Evolutionary conservation across 2,888 invertebrate genomes (phyloP).

Genomic region (Hemistola chrysoprasaria): DNA sequence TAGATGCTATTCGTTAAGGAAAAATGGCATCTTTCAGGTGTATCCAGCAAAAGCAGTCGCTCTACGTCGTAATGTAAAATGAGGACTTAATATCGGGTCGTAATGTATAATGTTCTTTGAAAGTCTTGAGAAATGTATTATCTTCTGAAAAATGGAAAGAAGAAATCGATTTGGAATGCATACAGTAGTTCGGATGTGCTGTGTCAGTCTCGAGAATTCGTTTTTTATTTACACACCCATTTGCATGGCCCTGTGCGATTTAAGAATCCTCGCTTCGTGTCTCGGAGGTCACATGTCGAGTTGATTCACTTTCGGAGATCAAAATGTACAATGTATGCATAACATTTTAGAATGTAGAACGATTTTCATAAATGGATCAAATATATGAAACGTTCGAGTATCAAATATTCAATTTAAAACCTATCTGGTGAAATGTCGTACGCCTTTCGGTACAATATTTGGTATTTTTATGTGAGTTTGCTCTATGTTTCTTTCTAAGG

Average conservation of each 20-base stretch:
- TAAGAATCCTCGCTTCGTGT: neutral
- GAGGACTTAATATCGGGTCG: slow-evolving; percentile 3
- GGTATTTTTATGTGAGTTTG: no score
- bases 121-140: neutral
- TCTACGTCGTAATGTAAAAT: slow-evolving; percentile 9
- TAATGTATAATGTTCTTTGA: neutral
- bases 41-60: slow-evolving; percentile 17
- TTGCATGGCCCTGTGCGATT: slow-evolving; percentile 45
- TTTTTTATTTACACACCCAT: slow-evolving; percentile 73
- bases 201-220: slow-evolving; percentile 38
- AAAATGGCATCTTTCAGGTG: slow-evolving; percentile 31
- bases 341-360: slow-evolving; percentile 10
- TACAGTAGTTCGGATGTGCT: slow-evolving; percentile 14
- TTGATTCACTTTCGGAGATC: neutral
- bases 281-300: slow-evolving; percentile 1
- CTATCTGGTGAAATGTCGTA: no score
- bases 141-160: slow-evolving; percentile 9
- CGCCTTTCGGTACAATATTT: no score
- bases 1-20: slow-evolving; percentile 40
- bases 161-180: slow-evolving; percentile 12
- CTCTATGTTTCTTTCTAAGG: no score
- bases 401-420: no score
- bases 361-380: slow-evolving; percentile 18
- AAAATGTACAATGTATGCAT: no score
- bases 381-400: slow-evolving; percentile 15